These are phyloP conservation scores for Parapsyche elsis DNA, from an alignment of 1,140 invertebrate species.

Conservation along the genomic window DNA sequence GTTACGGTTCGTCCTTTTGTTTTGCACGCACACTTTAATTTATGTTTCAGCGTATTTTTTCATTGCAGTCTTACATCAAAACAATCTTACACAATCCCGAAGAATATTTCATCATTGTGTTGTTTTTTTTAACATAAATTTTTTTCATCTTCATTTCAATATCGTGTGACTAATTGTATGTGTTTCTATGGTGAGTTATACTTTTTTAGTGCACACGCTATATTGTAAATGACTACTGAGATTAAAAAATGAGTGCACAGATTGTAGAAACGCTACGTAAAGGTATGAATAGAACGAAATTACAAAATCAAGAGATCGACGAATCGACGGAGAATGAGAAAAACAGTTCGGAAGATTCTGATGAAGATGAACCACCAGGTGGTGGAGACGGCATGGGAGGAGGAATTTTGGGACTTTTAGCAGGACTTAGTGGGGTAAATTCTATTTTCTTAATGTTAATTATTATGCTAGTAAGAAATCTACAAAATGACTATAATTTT, in stretches of 20 bases:
- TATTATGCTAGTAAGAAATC: constrained; percentile 24
- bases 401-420: constrained; percentile 61
- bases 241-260: not conserved
- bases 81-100: not conserved
- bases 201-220: not conserved
- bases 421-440: constrained; percentile 64
- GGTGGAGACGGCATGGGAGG: constrained; percentile 56
- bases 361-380: constrained; percentile 54
- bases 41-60: no score
- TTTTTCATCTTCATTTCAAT: not conserved
- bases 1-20: not conserved
- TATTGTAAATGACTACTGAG: not conserved
- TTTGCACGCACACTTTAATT: no score
- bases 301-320: constrained; percentile 37
- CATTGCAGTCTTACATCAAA: no score
- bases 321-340: constrained; percentile 17
- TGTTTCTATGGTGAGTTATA: not conserved
- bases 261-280: constrained; percentile 16
- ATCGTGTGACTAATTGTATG: constrained; percentile 17
- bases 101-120: not conserved
- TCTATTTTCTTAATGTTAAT: constrained; percentile 17
- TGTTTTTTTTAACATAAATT: not conserved
- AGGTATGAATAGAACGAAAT: constrained; percentile 23
- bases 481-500: constrained; percentile 35
- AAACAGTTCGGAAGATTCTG: not conserved